Percentiles rank a stretch among this genome's conserved stretches.
These are phyloP conservation scores for Eristalis tenax DNA, from an alignment of 2,888 invertebrate genomes.

Conservation along the genomic window DNA sequence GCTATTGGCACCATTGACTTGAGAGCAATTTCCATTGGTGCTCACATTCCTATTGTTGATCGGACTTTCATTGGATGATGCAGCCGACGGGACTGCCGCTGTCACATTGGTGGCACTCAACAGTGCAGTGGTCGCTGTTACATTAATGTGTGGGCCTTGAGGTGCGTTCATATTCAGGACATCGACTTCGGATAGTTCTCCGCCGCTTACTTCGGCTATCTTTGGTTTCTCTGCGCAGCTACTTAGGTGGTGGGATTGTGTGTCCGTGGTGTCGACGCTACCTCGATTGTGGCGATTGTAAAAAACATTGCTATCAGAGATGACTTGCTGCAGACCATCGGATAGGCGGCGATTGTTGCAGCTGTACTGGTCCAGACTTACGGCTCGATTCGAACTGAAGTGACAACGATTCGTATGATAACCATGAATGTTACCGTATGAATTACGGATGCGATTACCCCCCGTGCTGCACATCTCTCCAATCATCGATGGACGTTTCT, in stretches of 20 bases:
- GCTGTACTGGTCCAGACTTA: constrained; percentile 81
- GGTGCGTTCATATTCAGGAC: constrained; percentile 73
- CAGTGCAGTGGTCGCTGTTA: constrained; percentile 47
- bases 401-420: constrained; percentile 80
- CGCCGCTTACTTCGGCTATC: constrained; percentile 64
- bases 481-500: constrained; percentile 82
- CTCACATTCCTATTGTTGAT: constrained; percentile 52
- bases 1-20: constrained; percentile 41
- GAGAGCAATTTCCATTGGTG: constrained; percentile 69
- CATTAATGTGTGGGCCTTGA: constrained; percentile 51
- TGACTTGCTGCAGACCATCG: constrained; percentile 81
- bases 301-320: constrained; percentile 81
- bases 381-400: constrained; percentile 81
- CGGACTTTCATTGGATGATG: constrained; percentile 45
- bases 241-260: constrained; percentile 60
- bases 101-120: constrained; percentile 55
- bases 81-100: constrained; percentile 34
- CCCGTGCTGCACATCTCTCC: constrained; percentile 81
- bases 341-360: constrained; percentile 80
- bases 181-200: constrained; percentile 71
- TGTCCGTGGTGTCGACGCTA: constrained; percentile 75
- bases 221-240: constrained; percentile 68
- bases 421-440: constrained; percentile 81
- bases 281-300: constrained; percentile 80
- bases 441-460: constrained; percentile 80